These are phyloP conservation scores for Mercenaria mercenaria DNA, from an alignment of 1,140 invertebrate species.

Conservation along the genomic window DNA sequence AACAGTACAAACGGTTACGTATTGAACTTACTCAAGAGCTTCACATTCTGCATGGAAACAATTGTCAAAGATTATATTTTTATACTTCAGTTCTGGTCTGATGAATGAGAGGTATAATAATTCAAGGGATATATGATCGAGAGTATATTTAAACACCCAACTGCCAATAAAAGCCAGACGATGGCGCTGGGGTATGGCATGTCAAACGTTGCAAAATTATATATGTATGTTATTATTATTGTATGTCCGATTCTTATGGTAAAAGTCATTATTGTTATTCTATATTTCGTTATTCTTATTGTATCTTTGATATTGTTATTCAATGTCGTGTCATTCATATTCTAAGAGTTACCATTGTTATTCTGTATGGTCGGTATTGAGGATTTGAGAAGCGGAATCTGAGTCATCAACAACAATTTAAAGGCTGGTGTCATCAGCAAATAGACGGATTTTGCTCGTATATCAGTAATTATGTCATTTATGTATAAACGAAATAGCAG, in stretches of 20 bases:
- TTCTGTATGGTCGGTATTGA: background rate
- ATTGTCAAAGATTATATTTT: background rate
- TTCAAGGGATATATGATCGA: background rate
- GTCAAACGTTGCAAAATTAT: too few relatives aligned
- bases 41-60: background rate
- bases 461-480: background rate
- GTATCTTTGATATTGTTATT: too few relatives aligned
- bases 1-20: background rate
- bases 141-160: background rate
- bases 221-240: too few relatives aligned
- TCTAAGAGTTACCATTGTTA: too few relatives aligned
- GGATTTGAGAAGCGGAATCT: background rate
- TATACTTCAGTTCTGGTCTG: slow-evolving; percentile 11
- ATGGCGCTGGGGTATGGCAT: too few relatives aligned
- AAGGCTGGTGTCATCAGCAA: background rate
- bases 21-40: slow-evolving; percentile 13
- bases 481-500: background rate
- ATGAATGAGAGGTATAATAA: slow-evolving; percentile 33
- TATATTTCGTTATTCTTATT: too few relatives aligned
- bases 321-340: too few relatives aligned
- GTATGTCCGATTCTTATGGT: too few relatives aligned
- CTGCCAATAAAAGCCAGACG: background rate
- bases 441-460: background rate
- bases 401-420: background rate
- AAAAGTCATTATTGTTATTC: too few relatives aligned